These are phyloP conservation scores for Panthera leo DNA, from an alignment of 2,113 vertebrate species.

Conservation along the genomic window DNA sequence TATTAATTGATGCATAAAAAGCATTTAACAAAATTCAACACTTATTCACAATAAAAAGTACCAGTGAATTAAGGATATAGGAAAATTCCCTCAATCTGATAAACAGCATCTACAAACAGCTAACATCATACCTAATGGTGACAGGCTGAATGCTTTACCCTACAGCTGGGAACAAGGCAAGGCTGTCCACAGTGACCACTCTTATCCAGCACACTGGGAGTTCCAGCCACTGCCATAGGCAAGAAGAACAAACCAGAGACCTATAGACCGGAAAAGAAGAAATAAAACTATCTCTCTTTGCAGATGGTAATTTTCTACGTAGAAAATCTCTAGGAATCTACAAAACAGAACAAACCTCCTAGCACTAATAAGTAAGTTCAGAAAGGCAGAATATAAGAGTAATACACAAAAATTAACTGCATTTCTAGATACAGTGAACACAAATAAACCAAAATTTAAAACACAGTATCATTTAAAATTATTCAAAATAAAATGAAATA, in stretches of 20 bases:
- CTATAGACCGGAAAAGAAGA: neutral
- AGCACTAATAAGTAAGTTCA: neutral
- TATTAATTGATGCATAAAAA: neutral
- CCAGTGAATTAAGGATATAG: neutral
- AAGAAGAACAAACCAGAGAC: neutral
- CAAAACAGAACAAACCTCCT: neutral
- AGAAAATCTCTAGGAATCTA: neutral
- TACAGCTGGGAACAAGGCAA: neutral
- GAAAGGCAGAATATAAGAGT: neutral
- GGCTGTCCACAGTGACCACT: neutral
- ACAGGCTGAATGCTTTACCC: neutral
- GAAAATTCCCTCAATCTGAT: neutral
- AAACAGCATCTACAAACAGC: neutral
- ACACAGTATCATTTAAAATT: neutral
- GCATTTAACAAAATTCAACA: neutral
- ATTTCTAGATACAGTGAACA: neutral
- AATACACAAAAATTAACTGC: neutral
- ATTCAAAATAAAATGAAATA: neutral
- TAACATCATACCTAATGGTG: neutral
- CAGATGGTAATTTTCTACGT: neutral
- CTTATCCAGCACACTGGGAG: neutral
- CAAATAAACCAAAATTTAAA: neutral
- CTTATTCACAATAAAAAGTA: neutral
- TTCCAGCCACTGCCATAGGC: neutral
- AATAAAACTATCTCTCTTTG: neutral